These are phyloP conservation scores for Tubulanus polymorphus DNA, from an alignment of 2,888 invertebrate species.

Conservation along the genomic window DNA sequence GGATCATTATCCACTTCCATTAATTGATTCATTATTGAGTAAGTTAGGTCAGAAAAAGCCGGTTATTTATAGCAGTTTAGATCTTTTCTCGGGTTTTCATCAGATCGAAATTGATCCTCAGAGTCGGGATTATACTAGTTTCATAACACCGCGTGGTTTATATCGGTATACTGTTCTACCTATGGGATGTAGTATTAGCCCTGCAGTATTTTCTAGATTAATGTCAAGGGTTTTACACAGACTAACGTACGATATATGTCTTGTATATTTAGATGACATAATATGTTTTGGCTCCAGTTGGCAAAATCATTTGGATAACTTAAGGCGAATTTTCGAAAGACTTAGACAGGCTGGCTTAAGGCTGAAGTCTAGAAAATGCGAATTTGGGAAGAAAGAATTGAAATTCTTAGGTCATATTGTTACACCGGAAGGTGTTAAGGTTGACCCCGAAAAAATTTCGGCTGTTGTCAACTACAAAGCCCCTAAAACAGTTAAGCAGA, in stretches of 20 bases:
- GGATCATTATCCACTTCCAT: background rate
- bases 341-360: background rate
- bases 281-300: background rate
- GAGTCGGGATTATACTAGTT: slow-evolving; percentile 4
- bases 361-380: slow-evolving; percentile 7
- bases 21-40: background rate
- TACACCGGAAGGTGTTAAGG: background rate
- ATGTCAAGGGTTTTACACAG: background rate
- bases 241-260: background rate
- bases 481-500: background rate
- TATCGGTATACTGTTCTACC: slow-evolving; percentile 4
- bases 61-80: background rate
- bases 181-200: slow-evolving; percentile 7
- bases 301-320: background rate
- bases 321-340: background rate
- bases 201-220: slow-evolving; percentile 1
- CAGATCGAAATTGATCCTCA: background rate
- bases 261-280: slow-evolving; percentile 10
- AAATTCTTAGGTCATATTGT: slow-evolving; percentile 5
- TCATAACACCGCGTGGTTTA: slow-evolving; percentile 1
- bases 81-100: background rate
- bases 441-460: background rate
- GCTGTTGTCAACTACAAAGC: background rate
- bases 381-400: background rate
- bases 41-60: background rate